Evolutionary conservation across 2,113 vertebrate species (phyloP).

Genomic region (Quiscalus mexicanus): DNA sequence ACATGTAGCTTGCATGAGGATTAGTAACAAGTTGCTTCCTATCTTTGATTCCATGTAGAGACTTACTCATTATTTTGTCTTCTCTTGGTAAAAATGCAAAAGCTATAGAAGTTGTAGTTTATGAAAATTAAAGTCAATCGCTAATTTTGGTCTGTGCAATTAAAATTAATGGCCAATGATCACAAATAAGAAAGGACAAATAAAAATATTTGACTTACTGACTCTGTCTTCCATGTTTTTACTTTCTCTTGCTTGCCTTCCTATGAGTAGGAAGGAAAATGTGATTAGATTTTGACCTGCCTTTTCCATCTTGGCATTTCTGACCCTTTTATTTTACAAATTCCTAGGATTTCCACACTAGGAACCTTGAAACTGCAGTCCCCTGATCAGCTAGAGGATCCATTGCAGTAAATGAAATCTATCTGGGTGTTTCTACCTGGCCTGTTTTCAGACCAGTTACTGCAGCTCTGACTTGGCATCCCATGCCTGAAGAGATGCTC

Average conservation of each 20-base stretch:
- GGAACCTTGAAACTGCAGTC: not conserved
- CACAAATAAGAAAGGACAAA: not conserved
- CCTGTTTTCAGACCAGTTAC: not conserved
- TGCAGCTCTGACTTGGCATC: not conserved
- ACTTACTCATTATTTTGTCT: not conserved
- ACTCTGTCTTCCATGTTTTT: not conserved
- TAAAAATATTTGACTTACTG: slow-evolving; percentile 41
- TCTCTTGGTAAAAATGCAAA: not conserved
- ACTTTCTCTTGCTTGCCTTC: not conserved
- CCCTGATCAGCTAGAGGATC: not conserved
- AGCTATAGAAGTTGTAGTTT: not conserved
- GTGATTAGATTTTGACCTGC: not conserved
- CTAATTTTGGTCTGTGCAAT: not conserved
- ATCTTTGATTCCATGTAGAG: not conserved
- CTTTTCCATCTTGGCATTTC: not conserved
- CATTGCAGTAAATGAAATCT: not conserved
- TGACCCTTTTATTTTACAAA: not conserved
- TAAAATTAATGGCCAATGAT: not conserved
- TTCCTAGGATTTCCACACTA: not conserved
- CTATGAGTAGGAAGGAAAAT: not conserved
- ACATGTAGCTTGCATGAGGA: slow-evolving; percentile 45
- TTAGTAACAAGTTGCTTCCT: slow-evolving; percentile 15
- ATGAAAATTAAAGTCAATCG: not conserved
- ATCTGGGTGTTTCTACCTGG: accelerated
- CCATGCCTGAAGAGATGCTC: not conserved